Conservation (phyloP, 2,113 vertebrate species). For the Nothocercus nigrocapillus region DNA sequence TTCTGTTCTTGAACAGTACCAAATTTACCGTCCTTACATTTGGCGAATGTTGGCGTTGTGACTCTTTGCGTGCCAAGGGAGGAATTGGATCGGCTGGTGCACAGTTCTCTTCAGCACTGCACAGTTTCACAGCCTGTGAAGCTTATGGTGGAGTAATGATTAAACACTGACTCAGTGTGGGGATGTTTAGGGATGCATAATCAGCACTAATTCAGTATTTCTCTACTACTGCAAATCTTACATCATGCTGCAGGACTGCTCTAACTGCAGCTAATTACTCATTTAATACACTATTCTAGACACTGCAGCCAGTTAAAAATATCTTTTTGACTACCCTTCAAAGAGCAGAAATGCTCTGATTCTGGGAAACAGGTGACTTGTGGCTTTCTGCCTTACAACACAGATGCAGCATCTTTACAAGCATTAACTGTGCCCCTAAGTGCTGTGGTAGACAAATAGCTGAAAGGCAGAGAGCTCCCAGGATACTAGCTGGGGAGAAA, state of each 20-base stretch:
- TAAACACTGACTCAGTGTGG: conserved; percentile 47
- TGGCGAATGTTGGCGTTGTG: not conserved
- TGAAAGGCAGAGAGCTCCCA: not conserved
- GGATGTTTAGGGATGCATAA: conserved; percentile 19
- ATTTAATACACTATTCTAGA: not conserved
- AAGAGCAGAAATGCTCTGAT: not conserved
- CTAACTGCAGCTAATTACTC: not conserved
- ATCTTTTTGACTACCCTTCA: not conserved
- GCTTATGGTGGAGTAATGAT: conserved; percentile 12
- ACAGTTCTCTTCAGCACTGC: not conserved
- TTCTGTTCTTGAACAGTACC: not conserved
- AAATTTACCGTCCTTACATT: not conserved
- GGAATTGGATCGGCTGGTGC: not conserved
- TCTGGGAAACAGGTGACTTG: not conserved
- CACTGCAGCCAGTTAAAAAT: not conserved
- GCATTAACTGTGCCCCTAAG: not conserved
- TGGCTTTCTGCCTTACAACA: not conserved
- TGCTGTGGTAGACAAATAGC: not conserved
- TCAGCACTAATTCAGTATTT: conserved; percentile 46
- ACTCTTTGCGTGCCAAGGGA: not conserved
- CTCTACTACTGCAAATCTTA: conserved; percentile 20
- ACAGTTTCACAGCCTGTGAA: not conserved
- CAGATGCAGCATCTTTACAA: not conserved
- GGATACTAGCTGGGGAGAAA: not conserved
- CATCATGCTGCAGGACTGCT: not conserved